Conservation (phyloP, 2,113 vertebrate species). For the Paramormyrops kingsleyae region DNA sequence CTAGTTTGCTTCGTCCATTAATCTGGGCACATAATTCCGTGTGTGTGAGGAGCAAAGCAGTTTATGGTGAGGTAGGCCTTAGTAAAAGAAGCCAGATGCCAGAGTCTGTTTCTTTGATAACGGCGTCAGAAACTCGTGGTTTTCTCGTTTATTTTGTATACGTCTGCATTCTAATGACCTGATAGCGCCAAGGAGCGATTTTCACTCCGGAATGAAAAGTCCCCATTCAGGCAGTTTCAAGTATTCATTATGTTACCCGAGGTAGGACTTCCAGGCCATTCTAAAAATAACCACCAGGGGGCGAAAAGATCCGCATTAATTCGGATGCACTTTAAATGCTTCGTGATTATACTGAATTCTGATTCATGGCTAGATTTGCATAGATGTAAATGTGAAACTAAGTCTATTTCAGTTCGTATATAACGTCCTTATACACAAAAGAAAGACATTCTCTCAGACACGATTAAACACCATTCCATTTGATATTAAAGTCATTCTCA, state of each 20-base stretch:
- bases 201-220: background rate
- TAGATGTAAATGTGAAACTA: background rate
- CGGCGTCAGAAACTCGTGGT: background rate
- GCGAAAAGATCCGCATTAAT: conserved; percentile 59
- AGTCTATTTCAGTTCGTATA: background rate
- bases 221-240: background rate
- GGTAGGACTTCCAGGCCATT: conserved; percentile 26
- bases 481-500: background rate
- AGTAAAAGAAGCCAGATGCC: background rate
- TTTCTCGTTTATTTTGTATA: background rate
- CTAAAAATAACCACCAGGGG: conserved; percentile 57
- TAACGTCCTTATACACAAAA: background rate
- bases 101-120: background rate
- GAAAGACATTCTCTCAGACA: background rate
- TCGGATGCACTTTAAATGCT: conserved; percentile 5
- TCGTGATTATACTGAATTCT: background rate
- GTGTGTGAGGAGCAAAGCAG: background rate
- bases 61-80: background rate
- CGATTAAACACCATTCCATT: background rate
- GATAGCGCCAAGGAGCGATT: background rate
- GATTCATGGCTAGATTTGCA: background rate
- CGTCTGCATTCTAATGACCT: background rate
- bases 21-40: background rate
- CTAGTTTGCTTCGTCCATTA: background rate
- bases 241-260: background rate